Evolutionary conservation across 2,797 vertebrate genomes (phyloP), one percentile per base, ranked within the genome.

Genomic region (Bradypodion pumilum): DNA sequence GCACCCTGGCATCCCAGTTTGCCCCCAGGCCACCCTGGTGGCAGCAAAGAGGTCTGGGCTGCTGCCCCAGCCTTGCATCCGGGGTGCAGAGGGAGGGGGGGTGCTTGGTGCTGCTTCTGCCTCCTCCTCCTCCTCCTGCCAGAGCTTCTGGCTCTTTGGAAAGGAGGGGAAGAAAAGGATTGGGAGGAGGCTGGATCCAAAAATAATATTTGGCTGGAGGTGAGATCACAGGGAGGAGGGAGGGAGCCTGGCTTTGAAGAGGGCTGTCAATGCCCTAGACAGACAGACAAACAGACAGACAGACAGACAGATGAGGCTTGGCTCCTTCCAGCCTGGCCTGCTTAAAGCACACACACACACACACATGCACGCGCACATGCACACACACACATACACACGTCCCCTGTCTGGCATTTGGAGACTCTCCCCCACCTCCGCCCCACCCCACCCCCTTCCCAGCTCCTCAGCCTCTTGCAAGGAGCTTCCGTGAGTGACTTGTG

Each of bases 121-220:
- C 69, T 10, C 15, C 12, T 69, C 35, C 66, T 10, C 46, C 44
- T 15, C 1, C 72, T 40, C 9, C 29, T 32, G 15, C 29, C 5
- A 68, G 7, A 23, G 37, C 4, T 23, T 13, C 40, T 52, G 72
- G 29, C 29, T 15, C 5, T 42, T 25, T 3, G 27, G 27, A 59
- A 42, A 65, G 25, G 35, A 37, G 37, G 42, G 40, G 13, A 21
- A 37, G 49, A 13, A n/a, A 21, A 23, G 12, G 8, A 37, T n/a
- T 4, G 37, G 78, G 46, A 21, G 66, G 37, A 10, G 49, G 25
- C 9, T 32, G 79, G 46, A 27, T 56, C 63, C 78, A 80, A 49
- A 56, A 80, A 69, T 69, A 80, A 80, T 40, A 69, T 80, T 69
- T 80, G 65, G 32, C 65, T 29, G 63, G 46, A 27, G 78, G 46